Conservation (phyloP, 2,113 vertebrate species). For the Aptenodytes patagonicus region DNA sequence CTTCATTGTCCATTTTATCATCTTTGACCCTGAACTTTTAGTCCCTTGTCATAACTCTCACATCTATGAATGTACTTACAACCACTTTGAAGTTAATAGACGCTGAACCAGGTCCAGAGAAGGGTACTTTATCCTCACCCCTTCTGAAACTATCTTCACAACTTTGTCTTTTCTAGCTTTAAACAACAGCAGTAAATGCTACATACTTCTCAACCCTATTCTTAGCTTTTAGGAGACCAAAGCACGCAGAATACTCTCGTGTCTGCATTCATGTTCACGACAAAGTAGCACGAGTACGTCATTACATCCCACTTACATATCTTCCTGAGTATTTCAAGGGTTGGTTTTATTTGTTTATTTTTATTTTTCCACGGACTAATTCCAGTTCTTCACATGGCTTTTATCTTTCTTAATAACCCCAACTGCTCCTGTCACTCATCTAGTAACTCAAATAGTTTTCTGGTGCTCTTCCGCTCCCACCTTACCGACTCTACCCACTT, state of each 20-base stretch:
- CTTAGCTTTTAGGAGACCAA: neutral
- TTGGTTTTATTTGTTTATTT: neutral
- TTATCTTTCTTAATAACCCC: neutral
- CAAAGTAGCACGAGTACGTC: neutral
- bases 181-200: neutral
- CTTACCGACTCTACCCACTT: neutral
- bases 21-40: constrained; percentile 26
- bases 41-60: neutral
- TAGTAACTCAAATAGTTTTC: neutral
- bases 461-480: neutral
- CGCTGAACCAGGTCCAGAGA: neutral
- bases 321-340: neutral
- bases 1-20: constrained; percentile 14
- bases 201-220: neutral
- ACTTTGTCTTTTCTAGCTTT: neutral
- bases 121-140: neutral
- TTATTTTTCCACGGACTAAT: neutral
- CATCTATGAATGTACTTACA: neutral
- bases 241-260: neutral
- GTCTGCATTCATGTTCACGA: neutral
- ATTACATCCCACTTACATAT: neutral
- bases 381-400: neutral
- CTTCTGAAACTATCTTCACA: neutral
- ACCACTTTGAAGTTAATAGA: neutral
- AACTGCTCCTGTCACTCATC: neutral